Base-by-base conservation (phyloP, 2,888 invertebrate species). In the Choreutis nemorana region DNA sequence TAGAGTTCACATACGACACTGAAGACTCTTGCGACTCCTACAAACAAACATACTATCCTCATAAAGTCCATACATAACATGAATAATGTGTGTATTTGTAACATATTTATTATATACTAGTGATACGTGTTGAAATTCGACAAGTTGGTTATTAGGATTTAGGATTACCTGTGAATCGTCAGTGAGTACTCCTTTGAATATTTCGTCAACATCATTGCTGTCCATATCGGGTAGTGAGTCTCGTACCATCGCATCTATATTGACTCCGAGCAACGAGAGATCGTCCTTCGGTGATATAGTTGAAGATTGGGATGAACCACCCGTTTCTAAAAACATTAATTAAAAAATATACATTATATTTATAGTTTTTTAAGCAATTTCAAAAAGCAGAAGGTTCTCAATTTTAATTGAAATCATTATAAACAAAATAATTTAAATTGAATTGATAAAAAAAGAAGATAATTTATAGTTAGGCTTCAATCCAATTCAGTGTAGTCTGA, bases 161-260 rank as follows among this genome's bases (percentile, higher is more conserved):
- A n/a, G n/a, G n/a, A n/a, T n/a, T 40, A 77, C 80, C 72, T 81
- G 81, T 6, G 87, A 87, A 56, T 91, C 90, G 51, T 90, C 90
- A n/a, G 89, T 91, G 32, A 91, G 82, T 34, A 94, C 92, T 24
- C 90, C 92, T 71, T 94, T 93, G 66, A 95, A 92, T 51, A 94
- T 89, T 62, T 94, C 94, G 53, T 94, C 94, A 1, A 94, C 92
- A 46, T 94, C 94, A 60, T 91, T 91, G 53, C 90, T 87, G 63
- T 94, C 93, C 84, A 94, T 94, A 45, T 91, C 91, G 1, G 91
- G 89, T 33, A 94, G 66, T 2, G 85, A 78, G 37, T 85, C 85
- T 15, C 83, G 72, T 30, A 84, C 87, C 82, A 87, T 89, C 2
- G 87, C 85, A 50, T 91, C 91, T 32, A 92, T 59, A 53, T 86